Conservation (phyloP, 2,888 invertebrate species). For the Ennomos quercinarius region DNA sequence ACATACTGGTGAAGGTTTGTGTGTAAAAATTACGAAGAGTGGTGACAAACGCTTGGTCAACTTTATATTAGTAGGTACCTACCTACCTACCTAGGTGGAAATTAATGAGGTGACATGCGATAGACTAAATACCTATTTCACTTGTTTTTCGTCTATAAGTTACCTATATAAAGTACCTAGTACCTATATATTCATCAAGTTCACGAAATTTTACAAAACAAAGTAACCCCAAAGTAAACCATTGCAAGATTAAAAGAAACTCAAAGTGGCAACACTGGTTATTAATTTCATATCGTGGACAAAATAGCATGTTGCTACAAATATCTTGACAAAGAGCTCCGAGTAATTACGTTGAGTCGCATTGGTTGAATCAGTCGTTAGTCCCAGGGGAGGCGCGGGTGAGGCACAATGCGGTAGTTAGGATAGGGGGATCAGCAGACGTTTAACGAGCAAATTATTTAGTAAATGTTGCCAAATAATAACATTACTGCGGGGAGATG, state of each 20-base stretch:
- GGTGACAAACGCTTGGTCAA: no score
- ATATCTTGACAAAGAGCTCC: slow-evolving; percentile 72
- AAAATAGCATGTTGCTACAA: slow-evolving; percentile 81
- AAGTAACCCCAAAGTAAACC: background rate
- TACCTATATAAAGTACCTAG: no score
- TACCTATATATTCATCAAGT: no score
- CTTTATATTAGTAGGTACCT: no score
- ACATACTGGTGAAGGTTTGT: no score
- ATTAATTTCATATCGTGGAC: slow-evolving; percentile 74
- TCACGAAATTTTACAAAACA: no score
- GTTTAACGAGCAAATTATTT: slow-evolving; percentile 85
- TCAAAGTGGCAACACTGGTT: slow-evolving; percentile 39
- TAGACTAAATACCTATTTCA: no score
- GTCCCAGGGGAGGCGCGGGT: slow-evolving; percentile 64
- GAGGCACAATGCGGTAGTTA: slow-evolving; percentile 80
- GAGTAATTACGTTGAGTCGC: slow-evolving; percentile 77
- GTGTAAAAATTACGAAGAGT: no score
- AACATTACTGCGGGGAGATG: slow-evolving; percentile 71
- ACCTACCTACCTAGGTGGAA: no score
- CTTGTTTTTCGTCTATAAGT: no score
- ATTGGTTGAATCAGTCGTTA: slow-evolving; percentile 76
- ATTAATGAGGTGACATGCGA: no score
- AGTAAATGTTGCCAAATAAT: slow-evolving; percentile 85
- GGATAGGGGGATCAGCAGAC: slow-evolving; percentile 72
- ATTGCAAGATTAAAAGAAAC: background rate